Conservation (phyloP, 2,113 vertebrate species). For the Rana temporaria region DNA sequence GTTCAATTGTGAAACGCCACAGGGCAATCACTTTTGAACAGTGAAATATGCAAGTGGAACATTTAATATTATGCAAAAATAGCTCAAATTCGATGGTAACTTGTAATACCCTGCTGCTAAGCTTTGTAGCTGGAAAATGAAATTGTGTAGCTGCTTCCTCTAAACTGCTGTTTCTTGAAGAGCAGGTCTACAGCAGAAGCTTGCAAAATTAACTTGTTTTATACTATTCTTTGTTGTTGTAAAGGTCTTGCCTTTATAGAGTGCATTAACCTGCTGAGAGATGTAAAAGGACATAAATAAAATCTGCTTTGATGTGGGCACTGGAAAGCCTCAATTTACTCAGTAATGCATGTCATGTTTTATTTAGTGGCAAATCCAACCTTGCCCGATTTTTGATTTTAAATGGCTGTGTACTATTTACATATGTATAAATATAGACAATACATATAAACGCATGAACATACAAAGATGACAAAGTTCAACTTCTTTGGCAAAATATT, state of each 20-base stretch:
- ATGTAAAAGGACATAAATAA: no score
- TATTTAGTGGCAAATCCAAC: no score
- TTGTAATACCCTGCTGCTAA: background rate
- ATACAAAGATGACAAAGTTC: no score
- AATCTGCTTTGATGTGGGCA: background rate
- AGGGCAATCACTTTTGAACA: background rate
- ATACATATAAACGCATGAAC: no score
- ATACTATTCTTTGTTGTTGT: background rate
- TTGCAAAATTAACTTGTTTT: background rate
- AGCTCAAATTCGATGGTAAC: background rate
- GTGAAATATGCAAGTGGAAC: background rate
- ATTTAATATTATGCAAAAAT: conserved; percentile 10
- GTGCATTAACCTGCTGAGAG: conserved; percentile 2
- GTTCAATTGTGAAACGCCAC: background rate
- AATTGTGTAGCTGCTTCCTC: background rate
- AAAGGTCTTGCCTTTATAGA: background rate
- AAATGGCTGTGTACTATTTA: no score
- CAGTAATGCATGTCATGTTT: no score
- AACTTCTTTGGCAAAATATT: no score
- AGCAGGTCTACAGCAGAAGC: background rate
- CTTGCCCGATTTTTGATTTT: no score
- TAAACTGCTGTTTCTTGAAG: background rate
- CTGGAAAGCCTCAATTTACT: no score
- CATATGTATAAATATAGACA: no score
- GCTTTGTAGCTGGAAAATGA: background rate